Base-by-base conservation (phyloP, 1,140 invertebrate genomes). In the Bombus superbus region DNA sequence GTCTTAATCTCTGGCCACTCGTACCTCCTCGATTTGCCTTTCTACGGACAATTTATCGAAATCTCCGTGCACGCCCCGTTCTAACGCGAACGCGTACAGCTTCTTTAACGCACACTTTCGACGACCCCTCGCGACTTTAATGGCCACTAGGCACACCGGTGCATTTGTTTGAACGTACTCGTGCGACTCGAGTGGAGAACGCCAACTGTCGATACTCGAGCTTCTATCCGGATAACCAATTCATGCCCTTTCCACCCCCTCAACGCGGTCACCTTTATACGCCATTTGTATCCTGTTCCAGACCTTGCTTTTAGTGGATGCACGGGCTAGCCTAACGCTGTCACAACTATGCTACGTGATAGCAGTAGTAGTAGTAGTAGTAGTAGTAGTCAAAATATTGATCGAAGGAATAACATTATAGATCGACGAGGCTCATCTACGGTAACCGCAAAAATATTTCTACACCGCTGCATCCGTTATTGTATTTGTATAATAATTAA, bases 161-260 rank as follows among this genome's bases (percentile, higher is more conserved):
- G 75, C 85, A 85, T 91, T 86, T 88, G 85, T 92, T 91, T 89
- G 89, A 88, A 91, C 81, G 88, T 83, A 87, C 92, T 91, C 82
- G 73, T 81, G 57, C 75, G 71, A 28, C 74, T 94, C 92, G 86
- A 95, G 94, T 94, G 91, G 91, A 92, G 92, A 94, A 94, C 91
- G 92, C 94, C 94, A 95, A 95, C 94, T 95, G 94, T 95, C 94
- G 94, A 91, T 91, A 93, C 94, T 95, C 90, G 91, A 94, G 88
- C 90, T 88, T 91, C 88, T 59, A 84, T 64, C 86, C 59, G 77
- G 68, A 80, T 85, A 80, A 83, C 82, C 82, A 85, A 90, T 81
- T 75, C 83, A 83, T 81, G 76, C 53, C 69, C 75, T 88, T 76
- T 35, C 74, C 69, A 71, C 72, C 72, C 18, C 59, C 74, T 62